A percentile compares a stretch with the other conserved stretches of the same genome.
phyloP scores from a whole-genome alignment of 2,888 invertebrate species.

The Gastrophysa polygoni region DNA sequence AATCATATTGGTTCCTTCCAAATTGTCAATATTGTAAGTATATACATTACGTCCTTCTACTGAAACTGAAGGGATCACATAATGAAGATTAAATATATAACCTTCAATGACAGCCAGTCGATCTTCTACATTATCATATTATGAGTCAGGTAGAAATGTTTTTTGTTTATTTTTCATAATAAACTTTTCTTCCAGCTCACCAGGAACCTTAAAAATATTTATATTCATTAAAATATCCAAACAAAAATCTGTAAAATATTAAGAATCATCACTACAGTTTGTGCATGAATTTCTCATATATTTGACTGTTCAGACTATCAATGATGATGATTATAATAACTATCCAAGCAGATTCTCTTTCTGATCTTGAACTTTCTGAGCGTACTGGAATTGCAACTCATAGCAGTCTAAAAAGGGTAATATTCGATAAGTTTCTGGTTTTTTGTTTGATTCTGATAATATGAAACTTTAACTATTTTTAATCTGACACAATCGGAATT shows the following conservation, averaged over 20 bases:
- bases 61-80: constrained; percentile 40
- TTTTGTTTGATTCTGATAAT: too few species aligned
- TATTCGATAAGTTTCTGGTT: too few species aligned
- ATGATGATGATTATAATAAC: too few species aligned
- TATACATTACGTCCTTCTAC: background rate
- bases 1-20: constrained; percentile 12
- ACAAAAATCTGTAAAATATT: too few species aligned
- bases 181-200: constrained; percentile 66
- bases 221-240: background rate
- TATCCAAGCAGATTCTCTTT: too few species aligned
- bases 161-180: constrained; percentile 46
- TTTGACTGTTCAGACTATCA: too few species aligned
- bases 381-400: too few species aligned
- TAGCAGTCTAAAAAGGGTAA: too few species aligned
- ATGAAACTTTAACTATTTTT: too few species aligned
- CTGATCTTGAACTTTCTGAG: too few species aligned
- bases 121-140: constrained; percentile 21
- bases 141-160: constrained; percentile 24
- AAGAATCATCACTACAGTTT: too few species aligned
- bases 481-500: too few species aligned
- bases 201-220: constrained; percentile 62
- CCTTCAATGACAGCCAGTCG: constrained; percentile 45
- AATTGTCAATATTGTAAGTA: background rate
- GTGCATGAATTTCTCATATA: background rate
- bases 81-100: constrained; percentile 36